phyloP scores from a whole-genome alignment of 1,140 invertebrate genomes.

The Chrysoperla carnea region DNA sequence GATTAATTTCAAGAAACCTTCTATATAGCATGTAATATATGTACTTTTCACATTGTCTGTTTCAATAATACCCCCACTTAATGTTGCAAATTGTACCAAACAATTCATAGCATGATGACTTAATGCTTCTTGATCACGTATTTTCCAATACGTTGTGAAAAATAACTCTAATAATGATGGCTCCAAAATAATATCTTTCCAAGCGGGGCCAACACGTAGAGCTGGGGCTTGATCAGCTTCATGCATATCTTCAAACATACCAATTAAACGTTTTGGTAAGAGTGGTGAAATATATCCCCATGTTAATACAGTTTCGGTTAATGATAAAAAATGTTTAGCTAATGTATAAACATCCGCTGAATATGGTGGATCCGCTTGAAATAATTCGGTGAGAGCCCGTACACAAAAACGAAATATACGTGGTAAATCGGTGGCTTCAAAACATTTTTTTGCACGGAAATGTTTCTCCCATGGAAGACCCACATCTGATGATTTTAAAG shows the following conservation, averaged over 20 bases:
- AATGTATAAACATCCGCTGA: constrained; percentile 11
- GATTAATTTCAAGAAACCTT: constrained; percentile 48
- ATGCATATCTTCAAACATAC: constrained; percentile 50
- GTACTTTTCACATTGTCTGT: constrained; percentile 37
- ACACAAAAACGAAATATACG: constrained; percentile 44
- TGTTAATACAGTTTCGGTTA: constrained; percentile 16
- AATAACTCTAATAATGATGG: constrained; percentile 54
- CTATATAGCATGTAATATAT: constrained; percentile 53
- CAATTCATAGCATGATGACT: constrained; percentile 60
- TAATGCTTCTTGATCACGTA: constrained; percentile 52
- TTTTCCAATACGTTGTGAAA: constrained; percentile 71
- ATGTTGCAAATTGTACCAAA: constrained; percentile 57
- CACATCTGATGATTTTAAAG: constrained; percentile 68
- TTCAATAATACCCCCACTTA: constrained; percentile 51
- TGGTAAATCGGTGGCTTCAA: constrained; percentile 63
- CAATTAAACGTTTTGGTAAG: constrained; percentile 49
- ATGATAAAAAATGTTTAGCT: constrained; percentile 14
- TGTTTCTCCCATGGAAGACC: constrained; percentile 77
- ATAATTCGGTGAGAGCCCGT: constrained; percentile 16
- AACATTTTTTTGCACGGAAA: constrained; percentile 63
- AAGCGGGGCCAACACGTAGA: constrained; percentile 38
- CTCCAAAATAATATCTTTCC: constrained; percentile 62
- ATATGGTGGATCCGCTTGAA: constrained; percentile 18
- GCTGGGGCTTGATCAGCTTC: constrained; percentile 45
- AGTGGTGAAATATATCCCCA: constrained; percentile 19